Percentiles rank a stretch among this genome's conserved stretches.
These are phyloP conservation scores for Elaphurus davidianus DNA, from an alignment of 2,113 vertebrate genomes.

Conservation along the genomic window DNA sequence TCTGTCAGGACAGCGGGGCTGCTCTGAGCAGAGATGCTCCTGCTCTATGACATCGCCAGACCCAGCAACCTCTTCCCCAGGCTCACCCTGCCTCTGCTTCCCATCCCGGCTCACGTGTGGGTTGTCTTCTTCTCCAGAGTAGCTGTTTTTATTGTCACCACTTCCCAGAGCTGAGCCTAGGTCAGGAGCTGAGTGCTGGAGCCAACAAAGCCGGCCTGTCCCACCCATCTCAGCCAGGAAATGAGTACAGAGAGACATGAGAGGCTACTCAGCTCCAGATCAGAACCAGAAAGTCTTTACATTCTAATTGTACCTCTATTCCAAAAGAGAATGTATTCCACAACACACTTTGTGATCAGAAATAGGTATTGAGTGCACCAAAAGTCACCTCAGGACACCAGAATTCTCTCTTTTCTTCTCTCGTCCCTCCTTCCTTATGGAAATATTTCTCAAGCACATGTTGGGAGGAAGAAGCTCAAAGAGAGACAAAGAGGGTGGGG, in stretches of 20 bases:
- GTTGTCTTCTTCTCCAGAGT: background rate
- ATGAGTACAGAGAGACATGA: background rate
- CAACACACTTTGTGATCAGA: background rate
- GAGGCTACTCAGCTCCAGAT: background rate
- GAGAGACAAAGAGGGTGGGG: background rate
- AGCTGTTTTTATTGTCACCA: background rate
- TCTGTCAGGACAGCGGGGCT: background rate
- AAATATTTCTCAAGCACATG: background rate
- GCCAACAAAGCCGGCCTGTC: background rate
- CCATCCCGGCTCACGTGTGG: accelerated
- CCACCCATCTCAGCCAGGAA: background rate
- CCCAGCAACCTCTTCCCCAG: background rate
- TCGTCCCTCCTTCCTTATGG: background rate
- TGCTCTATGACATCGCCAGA: accelerated
- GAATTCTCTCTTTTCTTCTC: background rate
- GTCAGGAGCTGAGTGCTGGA: background rate
- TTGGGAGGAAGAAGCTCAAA: background rate
- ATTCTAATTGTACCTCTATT: background rate
- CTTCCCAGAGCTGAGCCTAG: background rate
- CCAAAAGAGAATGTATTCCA: background rate
- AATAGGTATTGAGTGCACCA: accelerated
- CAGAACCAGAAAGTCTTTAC: background rate
- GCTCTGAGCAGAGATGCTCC: background rate
- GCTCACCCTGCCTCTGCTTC: background rate
- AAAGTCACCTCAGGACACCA: background rate